Evolutionary conservation across 2,113 vertebrate genomes (phyloP).

Genomic region (Mobula birostris): DNA sequence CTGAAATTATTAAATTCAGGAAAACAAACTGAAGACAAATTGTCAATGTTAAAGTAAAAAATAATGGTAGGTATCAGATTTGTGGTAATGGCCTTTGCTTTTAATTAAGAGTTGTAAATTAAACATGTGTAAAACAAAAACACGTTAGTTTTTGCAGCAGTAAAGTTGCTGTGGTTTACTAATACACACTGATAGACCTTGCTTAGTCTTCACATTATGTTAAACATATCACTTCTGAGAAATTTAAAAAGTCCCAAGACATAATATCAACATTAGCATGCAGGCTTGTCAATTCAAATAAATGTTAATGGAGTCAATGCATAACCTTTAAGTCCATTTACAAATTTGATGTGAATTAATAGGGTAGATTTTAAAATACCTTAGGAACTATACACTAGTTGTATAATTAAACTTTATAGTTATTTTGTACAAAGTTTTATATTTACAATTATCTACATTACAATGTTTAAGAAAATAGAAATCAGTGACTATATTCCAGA

Average conservation of each 20-base stretch:
- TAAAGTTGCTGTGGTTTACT: neutral
- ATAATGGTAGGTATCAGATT: neutral
- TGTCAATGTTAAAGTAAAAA: neutral
- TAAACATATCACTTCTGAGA: neutral
- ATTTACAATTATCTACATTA: slow-evolving; percentile 12
- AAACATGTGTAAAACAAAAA: neutral
- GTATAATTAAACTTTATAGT: slow-evolving; percentile 22
- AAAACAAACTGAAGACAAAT: neutral
- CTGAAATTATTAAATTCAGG: slow-evolving; percentile 5
- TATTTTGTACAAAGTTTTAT: neutral
- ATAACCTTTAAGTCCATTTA: slow-evolving; percentile 29
- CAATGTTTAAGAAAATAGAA: neutral
- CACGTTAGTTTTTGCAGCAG: neutral
- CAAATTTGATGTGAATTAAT: neutral
- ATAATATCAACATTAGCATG: neutral
- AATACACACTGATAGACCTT: neutral
- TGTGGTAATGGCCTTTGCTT: neutral
- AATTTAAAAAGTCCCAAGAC: neutral
- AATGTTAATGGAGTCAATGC: neutral
- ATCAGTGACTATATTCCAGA: slow-evolving; percentile 3
- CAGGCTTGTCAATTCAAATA: neutral
- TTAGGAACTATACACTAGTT: slow-evolving; percentile 14
- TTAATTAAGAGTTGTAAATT: neutral
- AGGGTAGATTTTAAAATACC: neutral
- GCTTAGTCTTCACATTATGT: neutral